phyloP scores from a whole-genome alignment of 2,797 vertebrate species.

The Carapus acus region DNA sequence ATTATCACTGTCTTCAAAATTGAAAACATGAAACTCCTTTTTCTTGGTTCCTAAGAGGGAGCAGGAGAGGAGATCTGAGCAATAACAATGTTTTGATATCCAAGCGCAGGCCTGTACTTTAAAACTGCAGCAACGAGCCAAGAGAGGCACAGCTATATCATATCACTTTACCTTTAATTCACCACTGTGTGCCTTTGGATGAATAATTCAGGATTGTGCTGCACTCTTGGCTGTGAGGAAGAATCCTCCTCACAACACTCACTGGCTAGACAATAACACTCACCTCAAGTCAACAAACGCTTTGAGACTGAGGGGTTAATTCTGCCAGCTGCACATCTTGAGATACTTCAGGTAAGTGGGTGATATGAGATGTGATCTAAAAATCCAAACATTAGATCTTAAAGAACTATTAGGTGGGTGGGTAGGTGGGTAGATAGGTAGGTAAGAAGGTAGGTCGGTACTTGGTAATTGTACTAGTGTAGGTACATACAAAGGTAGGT shows the following conservation, averaged over 20 bases:
- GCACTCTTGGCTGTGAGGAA: conserved; percentile 42
- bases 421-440: too few species aligned
- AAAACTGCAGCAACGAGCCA: conserved; percentile 68
- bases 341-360: too few species aligned
- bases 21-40: conserved; percentile 45
- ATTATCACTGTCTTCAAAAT: conserved; percentile 50
- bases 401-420: too few species aligned
- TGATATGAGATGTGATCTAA: too few species aligned
- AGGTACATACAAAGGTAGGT: too few species aligned
- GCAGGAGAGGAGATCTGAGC: conserved; percentile 41
- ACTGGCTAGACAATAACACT: conserved; percentile 28
- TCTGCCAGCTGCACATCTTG: neutral
- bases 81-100: conserved; percentile 60
- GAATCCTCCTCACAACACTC: conserved; percentile 10
- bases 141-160: conserved; percentile 35
- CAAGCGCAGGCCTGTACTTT: conserved; percentile 56
- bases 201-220: conserved; percentile 64
- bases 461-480: too few species aligned
- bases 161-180: conserved; percentile 74
- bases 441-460: too few species aligned
- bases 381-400: too few species aligned
- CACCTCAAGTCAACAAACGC: neutral
- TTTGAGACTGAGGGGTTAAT: neutral
- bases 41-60: conserved; percentile 36
- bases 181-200: conserved; percentile 47